These are phyloP conservation scores for Suricata suricatta DNA, from an alignment of 2,113 vertebrate genomes.

Conservation along the genomic window DNA sequence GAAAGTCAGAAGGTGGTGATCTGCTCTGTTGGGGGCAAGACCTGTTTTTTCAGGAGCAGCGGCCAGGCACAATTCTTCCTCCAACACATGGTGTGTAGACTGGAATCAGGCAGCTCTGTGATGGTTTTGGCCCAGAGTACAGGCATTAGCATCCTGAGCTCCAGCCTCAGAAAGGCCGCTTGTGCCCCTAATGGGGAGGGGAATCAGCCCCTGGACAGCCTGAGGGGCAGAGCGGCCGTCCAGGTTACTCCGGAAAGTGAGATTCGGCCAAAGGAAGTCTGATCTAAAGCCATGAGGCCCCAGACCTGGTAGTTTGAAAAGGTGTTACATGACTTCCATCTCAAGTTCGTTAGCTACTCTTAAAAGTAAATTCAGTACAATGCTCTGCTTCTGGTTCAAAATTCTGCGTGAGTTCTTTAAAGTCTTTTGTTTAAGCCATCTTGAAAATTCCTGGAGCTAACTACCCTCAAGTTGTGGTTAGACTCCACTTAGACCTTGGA, in stretches of 20 bases:
- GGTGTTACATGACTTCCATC: neutral
- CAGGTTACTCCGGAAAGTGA: neutral
- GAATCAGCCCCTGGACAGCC: neutral
- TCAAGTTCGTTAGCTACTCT: neutral
- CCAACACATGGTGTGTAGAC: conserved; percentile 12
- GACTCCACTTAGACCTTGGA: neutral
- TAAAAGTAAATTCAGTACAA: neutral
- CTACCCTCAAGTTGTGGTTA: conserved; percentile 25
- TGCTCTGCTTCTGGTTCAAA: neutral
- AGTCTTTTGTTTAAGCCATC: neutral
- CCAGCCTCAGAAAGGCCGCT: conserved; percentile 49
- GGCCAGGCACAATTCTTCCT: neutral
- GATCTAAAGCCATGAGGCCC: neutral
- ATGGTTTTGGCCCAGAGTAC: conserved; percentile 48
- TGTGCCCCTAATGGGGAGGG: conserved; percentile 21
- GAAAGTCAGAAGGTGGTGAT: conserved; percentile 49
- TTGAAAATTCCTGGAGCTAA: conserved; percentile 47
- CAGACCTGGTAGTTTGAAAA: neutral
- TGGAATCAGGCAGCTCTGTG: neutral
- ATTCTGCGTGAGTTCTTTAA: neutral
- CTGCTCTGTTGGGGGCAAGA: conserved; percentile 28
- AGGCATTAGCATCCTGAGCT: conserved; percentile 34
- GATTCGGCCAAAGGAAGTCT: neutral
- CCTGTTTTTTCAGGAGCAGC: conserved; percentile 46
- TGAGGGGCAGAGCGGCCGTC: neutral